A percentile compares a stretch with the other conserved stretches of the same genome.
phyloP scores from a whole-genome alignment of 30 jellyfish, hydroid and myxozoan species.

The Pelagia noctiluca region DNA sequence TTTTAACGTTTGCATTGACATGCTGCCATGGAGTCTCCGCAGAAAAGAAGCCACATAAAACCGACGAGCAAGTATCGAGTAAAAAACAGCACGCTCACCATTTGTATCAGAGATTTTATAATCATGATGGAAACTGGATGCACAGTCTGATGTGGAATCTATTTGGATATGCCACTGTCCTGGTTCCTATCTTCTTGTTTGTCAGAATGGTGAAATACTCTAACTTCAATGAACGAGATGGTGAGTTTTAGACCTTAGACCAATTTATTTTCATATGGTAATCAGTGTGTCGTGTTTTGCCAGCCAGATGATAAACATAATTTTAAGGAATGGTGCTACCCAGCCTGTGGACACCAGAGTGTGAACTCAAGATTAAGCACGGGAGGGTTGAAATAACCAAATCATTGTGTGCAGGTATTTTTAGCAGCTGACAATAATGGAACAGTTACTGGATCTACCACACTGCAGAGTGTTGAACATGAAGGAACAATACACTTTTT shows the following conservation, averaged over 20 bases:
- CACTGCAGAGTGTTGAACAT: too few relatives aligned
- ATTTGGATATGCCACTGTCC: slow-evolving; percentile 76
- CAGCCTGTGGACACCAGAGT: too few relatives aligned
- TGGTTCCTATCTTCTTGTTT: slow-evolving; percentile 75
- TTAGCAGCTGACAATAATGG: background rate
- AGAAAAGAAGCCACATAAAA: background rate
- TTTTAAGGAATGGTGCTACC: too few relatives aligned
- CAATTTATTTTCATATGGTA: background rate
- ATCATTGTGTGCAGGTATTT: background rate
- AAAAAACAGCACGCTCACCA: slow-evolving; percentile 33
- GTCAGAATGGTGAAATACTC: slow-evolving; percentile 83
- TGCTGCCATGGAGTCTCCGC: background rate
- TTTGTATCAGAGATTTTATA: slow-evolving; percentile 46
- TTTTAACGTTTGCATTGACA: background rate
- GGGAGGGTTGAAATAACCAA: background rate
- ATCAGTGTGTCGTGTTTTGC: background rate
- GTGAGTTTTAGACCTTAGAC: slow-evolving; percentile 18
- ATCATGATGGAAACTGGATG: slow-evolving; percentile 73
- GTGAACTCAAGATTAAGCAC: background rate
- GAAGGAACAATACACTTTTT: too few relatives aligned
- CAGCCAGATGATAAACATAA: slow-evolving; percentile 7
- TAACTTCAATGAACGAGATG: slow-evolving; percentile 79
- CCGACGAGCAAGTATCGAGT: background rate
- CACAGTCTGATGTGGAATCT: slow-evolving; percentile 85
- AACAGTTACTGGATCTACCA: too few relatives aligned